Conservation (phyloP, 1,140 invertebrate species). For the Gryllus bimaculatus region DNA sequence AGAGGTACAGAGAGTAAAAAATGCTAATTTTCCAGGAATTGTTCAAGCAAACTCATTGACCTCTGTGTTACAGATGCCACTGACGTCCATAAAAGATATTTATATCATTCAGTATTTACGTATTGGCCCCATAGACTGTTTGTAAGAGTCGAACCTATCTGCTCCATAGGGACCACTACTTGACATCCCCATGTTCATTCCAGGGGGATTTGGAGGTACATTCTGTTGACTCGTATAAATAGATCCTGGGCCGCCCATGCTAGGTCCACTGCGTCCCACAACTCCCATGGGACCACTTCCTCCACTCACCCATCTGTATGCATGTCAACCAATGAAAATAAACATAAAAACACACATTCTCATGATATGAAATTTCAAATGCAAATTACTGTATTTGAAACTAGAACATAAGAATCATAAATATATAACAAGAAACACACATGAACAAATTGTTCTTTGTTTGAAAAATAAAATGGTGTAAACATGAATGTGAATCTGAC, state of each 20-base stretch:
- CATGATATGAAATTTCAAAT: neutral
- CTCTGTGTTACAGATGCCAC: too few relatives aligned
- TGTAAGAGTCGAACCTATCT: slow-evolving; percentile 21
- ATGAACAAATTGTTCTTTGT: neutral
- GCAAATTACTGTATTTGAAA: neutral
- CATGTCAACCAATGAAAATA: too few relatives aligned
- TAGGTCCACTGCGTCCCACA: slow-evolving; percentile 16
- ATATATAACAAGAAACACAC: neutral
- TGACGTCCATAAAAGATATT: too few relatives aligned
- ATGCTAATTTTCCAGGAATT: too few relatives aligned
- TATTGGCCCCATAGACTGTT: slow-evolving; percentile 18
- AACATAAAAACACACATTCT: neutral
- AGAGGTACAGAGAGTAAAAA: too few relatives aligned
- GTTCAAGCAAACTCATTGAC: too few relatives aligned
- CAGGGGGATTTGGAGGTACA: slow-evolving; percentile 13
- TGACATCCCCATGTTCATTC: slow-evolving; percentile 19
- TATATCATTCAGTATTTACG: slow-evolving; percentile 17
- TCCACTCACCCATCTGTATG: slow-evolving; percentile 16
- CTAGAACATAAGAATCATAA: neutral
- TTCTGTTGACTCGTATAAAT: slow-evolving; percentile 18
- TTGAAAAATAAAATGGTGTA: neutral
- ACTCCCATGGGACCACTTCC: slow-evolving; percentile 16
- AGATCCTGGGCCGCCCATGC: slow-evolving; percentile 15
- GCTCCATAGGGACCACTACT: slow-evolving; percentile 17
- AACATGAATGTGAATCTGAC: neutral